phyloP scores from a whole-genome alignment of 2,113 vertebrate genomes.

The Psittacula cyanocephala region DNA sequence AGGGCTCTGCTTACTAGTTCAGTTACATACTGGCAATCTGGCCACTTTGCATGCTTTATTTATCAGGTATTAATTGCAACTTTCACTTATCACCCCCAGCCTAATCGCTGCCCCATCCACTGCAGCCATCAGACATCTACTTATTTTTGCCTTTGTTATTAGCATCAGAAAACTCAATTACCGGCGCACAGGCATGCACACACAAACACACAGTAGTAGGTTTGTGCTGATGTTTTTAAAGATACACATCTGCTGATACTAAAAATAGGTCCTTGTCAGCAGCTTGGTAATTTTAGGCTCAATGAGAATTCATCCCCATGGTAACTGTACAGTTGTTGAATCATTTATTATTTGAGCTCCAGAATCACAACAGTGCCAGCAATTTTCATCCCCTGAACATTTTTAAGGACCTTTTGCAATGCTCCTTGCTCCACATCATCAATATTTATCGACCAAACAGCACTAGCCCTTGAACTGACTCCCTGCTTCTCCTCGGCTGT shows the following conservation, averaged over 20 bases:
- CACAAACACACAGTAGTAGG: constrained; percentile 54
- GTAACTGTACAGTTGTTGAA: constrained; percentile 74
- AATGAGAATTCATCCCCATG: constrained; percentile 72
- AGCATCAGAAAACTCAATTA: constrained; percentile 36
- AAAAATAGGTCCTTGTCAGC: constrained; percentile 72
- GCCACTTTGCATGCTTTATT: constrained; percentile 27
- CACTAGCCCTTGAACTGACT: not conserved
- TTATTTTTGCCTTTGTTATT: constrained; percentile 15
- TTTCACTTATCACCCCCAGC: not conserved
- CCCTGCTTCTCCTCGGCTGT: not conserved
- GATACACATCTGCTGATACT: constrained; percentile 70
- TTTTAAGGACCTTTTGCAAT: constrained; percentile 34
- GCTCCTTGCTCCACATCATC: not conserved
- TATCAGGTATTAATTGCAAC: constrained; percentile 35
- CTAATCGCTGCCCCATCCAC: not conserved
- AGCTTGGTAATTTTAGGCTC: constrained; percentile 73
- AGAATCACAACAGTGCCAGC: constrained; percentile 43
- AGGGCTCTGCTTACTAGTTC: constrained; percentile 24
- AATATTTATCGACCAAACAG: constrained; percentile 15
- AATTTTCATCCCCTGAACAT: constrained; percentile 41
- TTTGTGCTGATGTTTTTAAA: constrained; percentile 66
- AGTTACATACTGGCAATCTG: not conserved
- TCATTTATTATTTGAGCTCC: constrained; percentile 72
- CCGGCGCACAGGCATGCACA: not conserved
- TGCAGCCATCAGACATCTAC: not conserved